Evolutionary conservation across 2,113 vertebrate species (phyloP).

Genomic region (Amphiprion ocellaris): DNA sequence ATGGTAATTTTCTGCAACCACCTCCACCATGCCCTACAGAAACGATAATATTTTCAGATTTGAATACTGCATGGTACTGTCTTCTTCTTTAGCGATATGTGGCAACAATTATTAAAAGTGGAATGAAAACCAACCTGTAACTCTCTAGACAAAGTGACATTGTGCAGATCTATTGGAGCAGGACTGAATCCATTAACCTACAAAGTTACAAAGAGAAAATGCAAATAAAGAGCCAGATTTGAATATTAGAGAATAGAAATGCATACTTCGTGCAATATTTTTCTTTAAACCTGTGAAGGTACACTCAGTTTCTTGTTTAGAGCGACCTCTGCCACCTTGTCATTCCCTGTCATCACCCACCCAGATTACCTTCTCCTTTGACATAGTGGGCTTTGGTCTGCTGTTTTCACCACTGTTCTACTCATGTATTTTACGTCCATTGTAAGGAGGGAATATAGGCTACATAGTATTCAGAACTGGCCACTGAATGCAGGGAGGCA

Average conservation of each 20-base stretch:
- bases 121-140: slow-evolving; percentile 88
- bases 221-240: background rate
- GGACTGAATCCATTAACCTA: slow-evolving; percentile 92
- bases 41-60: background rate
- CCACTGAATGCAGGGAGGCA: too few relatives aligned
- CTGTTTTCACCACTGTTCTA: too few relatives aligned
- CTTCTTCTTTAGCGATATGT: background rate
- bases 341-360: too few relatives aligned
- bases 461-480: too few relatives aligned
- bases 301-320: too few relatives aligned
- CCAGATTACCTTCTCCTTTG: too few relatives aligned
- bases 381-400: too few relatives aligned
- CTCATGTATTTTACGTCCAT: too few relatives aligned
- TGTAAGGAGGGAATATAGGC: too few relatives aligned
- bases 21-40: slow-evolving; percentile 93
- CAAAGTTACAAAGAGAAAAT: slow-evolving; percentile 26
- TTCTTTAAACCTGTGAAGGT: too few relatives aligned
- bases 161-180: slow-evolving; percentile 90
- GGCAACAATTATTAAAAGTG: background rate
- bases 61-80: background rate
- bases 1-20: slow-evolving; percentile 98
- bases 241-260: background rate
- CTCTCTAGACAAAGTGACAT: slow-evolving; percentile 92
- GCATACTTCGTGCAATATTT: too few relatives aligned
- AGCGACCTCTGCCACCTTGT: too few relatives aligned